Conservation (phyloP, 2,797 vertebrate species). For the Pseudochirops cupreus region DNA sequence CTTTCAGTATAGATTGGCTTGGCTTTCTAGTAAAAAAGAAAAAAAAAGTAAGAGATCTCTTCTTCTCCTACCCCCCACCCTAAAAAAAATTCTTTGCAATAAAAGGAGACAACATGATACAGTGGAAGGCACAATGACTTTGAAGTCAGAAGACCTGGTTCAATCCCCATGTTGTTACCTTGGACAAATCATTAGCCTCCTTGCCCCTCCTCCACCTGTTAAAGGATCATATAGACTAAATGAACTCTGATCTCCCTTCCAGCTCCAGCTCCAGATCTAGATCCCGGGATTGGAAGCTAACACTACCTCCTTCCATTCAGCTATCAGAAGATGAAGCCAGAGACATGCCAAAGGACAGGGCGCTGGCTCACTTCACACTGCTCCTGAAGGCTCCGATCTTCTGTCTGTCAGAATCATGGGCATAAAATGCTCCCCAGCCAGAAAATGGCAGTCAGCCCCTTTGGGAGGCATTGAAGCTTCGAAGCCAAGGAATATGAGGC, state of each 20-base stretch:
- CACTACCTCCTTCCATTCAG: conserved; percentile 15
- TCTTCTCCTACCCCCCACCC: background rate
- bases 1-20: conserved; percentile 26
- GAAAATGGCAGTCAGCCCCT: background rate
- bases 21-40: conserved; percentile 40
- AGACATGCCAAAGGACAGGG: conserved; percentile 46
- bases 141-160: background rate
- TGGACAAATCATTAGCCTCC: background rate
- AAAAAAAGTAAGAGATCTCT: conserved; percentile 22
- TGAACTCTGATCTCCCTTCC: background rate
- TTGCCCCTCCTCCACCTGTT: background rate
- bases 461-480: background rate
- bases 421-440: conserved; percentile 9
- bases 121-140: background rate
- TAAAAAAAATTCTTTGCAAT: background rate
- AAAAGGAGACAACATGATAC: background rate
- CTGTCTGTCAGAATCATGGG: background rate
- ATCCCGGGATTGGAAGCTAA: conserved; percentile 31
- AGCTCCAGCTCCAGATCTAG: background rate
- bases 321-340: conserved; percentile 5
- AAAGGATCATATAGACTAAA: background rate
- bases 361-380: conserved; percentile 33
- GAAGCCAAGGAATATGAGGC: background rate
- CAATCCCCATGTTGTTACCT: background rate
- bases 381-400: conserved; percentile 36